Base-by-base conservation (phyloP, 2,888 invertebrate species). In the Caenorhabditis drosophilae region DNA sequence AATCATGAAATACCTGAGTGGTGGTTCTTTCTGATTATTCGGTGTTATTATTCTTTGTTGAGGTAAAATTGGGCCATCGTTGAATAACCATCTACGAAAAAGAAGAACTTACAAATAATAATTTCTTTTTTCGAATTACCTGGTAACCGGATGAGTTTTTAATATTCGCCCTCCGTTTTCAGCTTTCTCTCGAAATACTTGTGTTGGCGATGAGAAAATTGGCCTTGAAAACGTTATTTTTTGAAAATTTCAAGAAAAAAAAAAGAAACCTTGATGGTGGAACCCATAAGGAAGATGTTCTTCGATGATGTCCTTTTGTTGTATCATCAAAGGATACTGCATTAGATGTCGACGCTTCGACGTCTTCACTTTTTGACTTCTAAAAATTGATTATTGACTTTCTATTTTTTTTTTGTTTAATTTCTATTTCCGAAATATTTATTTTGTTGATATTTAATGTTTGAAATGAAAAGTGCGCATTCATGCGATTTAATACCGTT, bases 211-310 rank as follows among this genome's bases (percentile, higher is more conserved):
- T 9, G 68, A 67, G 59, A 76, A 70, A 9, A 73, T 67, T 12
- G 76, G 44, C 64, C 74, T 54, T n/a, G n/a, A n/a, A n/a, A n/a
- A n/a, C n/a, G n/a, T n/a, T n/a, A n/a, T n/a, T n/a, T n/a, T n/a
- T n/a, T n/a, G n/a, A n/a, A n/a, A n/a, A n/a, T n/a, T n/a, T n/a
- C n/a, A n/a, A n/a, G n/a, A n/a, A n/a, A n/a, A n/a, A n/a, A n/a
- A n/a, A n/a, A n/a, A n/a, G n/a, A n/a, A n/a, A n/a, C n/a, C n/a
- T n/a, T 1, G 70, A 58, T n/a, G 72, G 67, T 18, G 76, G 76
- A 9, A 74, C 67, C 76, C 76, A 76, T 27, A 76, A 36, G 16
- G 76, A 76, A 2, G 76, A 76, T 9, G 73, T 71, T 27, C 76
- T 56, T 16, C 76, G 40, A 47, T 76, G 76, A 50, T 76, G 76